Conservation (phyloP, 2,797 vertebrate species). For the Coluber constrictor region DNA sequence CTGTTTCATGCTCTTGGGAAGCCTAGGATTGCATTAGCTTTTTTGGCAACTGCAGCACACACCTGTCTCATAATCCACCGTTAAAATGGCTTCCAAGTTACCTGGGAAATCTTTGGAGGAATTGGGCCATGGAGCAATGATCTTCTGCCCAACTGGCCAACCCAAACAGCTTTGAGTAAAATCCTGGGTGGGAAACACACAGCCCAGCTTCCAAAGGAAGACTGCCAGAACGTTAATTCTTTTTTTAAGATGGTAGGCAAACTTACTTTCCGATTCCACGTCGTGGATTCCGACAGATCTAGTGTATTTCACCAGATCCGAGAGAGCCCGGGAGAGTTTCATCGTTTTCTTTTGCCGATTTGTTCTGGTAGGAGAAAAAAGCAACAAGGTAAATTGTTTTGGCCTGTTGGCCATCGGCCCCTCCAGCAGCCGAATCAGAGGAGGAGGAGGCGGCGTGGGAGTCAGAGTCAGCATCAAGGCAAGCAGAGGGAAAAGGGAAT, state of each 20-base stretch:
- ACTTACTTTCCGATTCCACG: conserved; percentile 85
- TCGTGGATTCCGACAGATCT: conserved; percentile 91
- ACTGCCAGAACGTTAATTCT: neutral
- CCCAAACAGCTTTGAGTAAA: neutral
- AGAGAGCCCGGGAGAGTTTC: conserved; percentile 93
- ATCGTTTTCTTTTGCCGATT: conserved; percentile 89
- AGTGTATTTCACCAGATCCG: conserved; percentile 96
- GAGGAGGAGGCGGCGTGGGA: no score
- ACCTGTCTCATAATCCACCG: no score
- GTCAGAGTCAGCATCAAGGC: no score
- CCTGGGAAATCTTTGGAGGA: no score
- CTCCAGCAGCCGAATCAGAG: no score
- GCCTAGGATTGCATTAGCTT: no score
- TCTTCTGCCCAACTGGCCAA: neutral
- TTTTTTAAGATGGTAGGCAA: neutral
- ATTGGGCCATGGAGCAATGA: neutral
- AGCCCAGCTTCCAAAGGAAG: rapidly evolving
- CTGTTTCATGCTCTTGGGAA: no score
- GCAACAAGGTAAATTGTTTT: neutral
- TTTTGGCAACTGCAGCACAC: no score
- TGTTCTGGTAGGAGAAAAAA: conserved; percentile 64
- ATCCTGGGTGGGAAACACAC: neutral
- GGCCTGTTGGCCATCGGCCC: no score
- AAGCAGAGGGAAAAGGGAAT: no score
- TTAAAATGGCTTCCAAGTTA: neutral